Conservation (phyloP, 2,797 vertebrate genomes). For the Champsocephalus esox region DNA sequence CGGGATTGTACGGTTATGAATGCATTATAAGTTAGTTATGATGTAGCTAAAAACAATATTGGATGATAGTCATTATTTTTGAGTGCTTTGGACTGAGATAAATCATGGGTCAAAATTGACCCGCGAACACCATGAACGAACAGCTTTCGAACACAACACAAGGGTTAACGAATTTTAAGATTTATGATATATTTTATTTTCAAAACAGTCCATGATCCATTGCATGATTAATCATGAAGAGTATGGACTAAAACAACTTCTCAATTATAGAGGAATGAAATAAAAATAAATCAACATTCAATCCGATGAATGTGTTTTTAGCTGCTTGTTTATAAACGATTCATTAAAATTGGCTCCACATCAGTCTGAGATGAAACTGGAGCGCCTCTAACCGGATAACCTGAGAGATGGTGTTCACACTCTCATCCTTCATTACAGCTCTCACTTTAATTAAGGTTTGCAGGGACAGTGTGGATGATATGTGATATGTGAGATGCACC, state of each 20-base stretch:
- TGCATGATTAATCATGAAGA: neutral
- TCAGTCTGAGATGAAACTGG: slow-evolving; percentile 53
- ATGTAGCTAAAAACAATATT: no score
- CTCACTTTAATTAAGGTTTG: slow-evolving; percentile 80
- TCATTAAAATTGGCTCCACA: slow-evolving; percentile 46
- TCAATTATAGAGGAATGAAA: neutral
- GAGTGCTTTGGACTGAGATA: no score
- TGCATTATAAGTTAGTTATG: no score
- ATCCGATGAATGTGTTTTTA: slow-evolving; percentile 38
- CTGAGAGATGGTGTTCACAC: slow-evolving; percentile 61
- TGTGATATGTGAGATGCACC: slow-evolving; percentile 57
- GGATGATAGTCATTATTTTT: no score
- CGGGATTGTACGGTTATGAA: no score
- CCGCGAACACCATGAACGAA: no score
- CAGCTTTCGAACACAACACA: no score
- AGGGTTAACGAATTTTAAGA: neutral
- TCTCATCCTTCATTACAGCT: slow-evolving; percentile 56
- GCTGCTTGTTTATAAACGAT: slow-evolving; percentile 35
- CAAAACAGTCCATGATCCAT: neutral
- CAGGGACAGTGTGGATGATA: slow-evolving; percentile 44
- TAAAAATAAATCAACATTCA: neutral
- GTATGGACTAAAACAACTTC: neutral
- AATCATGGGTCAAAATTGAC: no score
- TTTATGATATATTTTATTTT: neutral
- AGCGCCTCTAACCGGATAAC: slow-evolving; percentile 66